Base-by-base conservation (phyloP, 1,140 invertebrate species). In the Holotrichia oblita region DNA sequence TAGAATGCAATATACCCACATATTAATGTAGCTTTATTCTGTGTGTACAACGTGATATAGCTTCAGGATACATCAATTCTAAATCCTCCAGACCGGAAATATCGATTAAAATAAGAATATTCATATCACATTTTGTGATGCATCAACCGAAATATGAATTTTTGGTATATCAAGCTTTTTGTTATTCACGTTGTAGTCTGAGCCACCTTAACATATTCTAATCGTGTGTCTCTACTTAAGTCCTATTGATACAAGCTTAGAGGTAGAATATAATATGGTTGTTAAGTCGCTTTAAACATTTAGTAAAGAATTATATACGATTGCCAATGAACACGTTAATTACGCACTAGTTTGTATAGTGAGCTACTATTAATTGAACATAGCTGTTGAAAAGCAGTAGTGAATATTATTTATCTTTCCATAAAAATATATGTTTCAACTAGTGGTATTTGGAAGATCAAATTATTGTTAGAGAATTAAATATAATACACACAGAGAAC, bases 201-300 rank as follows among this genome's bases (percentile, higher is more conserved):
- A 24, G 61, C 20, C 22, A 20, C 20, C 10, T 27, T 69, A 69
- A 69, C 61, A 22, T 69, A 69, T 69, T 69, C 61, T 34, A 34
- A 69, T 69, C 61, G 27, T 69, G 61, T 69, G 27, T 27, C 48
- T 14, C 12, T 69, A 34, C 27, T 69, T 69, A 69, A 69, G 22
- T 69, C 24, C 20, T 22, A 10, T 27, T 69, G 61, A 24, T 69
- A 69, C 20, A 22, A 17, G 12, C 14, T 7, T 22, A 24, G 64
- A 72, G 64, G 64, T 22, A 72, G 22, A 72, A 22, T n/a, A n/a
- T 55, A 27, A 72, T 34, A 72, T 27, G 22, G 64, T 22, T 27
- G 64, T 27, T n/a, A n/a, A n/a, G n/a, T n/a, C n/a, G n/a, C n/a
- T n/a, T n/a, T n/a, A 72, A 72, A 34, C 64, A 55, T 34, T 72